phyloP scores from a whole-genome alignment of 2,113 vertebrate species.

The Miniopterus natalensis region DNA sequence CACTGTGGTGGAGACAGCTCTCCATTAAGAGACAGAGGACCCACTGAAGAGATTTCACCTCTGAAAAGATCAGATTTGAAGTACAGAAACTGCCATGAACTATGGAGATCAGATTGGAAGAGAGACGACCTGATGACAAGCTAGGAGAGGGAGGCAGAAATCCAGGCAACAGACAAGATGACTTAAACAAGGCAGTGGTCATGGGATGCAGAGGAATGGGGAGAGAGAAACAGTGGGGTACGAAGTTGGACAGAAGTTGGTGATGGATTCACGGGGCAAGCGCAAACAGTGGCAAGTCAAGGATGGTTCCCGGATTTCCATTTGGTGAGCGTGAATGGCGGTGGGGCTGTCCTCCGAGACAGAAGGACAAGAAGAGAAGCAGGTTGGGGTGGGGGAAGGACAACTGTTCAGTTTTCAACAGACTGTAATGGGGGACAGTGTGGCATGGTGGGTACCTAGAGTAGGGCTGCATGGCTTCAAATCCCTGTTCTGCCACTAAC shows the following conservation, averaged over 20 bases:
- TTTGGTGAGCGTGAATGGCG: not conserved
- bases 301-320: not conserved
- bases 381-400: not conserved
- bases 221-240: not conserved
- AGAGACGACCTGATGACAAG: not conserved
- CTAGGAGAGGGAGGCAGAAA: not conserved
- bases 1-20: not conserved
- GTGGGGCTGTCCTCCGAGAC: not conserved
- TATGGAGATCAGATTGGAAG: not conserved
- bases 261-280: not conserved
- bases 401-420: not conserved
- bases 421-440: not conserved
- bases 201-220: not conserved
- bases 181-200: not conserved
- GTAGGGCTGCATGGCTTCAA: not conserved
- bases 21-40: too few species aligned
- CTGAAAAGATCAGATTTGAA: not conserved
- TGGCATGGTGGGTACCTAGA: not conserved
- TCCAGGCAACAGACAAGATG: not conserved
- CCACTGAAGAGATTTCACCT: not conserved
- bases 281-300: not conserved
- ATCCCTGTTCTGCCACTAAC: not conserved
- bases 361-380: not conserved
- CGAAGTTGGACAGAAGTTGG: not conserved
- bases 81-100: not conserved